Percentiles rank a stretch among this genome's conserved stretches.
These are phyloP conservation scores for Uria lomvia DNA, from an alignment of 2,113 vertebrate species.

Conservation along the genomic window DNA sequence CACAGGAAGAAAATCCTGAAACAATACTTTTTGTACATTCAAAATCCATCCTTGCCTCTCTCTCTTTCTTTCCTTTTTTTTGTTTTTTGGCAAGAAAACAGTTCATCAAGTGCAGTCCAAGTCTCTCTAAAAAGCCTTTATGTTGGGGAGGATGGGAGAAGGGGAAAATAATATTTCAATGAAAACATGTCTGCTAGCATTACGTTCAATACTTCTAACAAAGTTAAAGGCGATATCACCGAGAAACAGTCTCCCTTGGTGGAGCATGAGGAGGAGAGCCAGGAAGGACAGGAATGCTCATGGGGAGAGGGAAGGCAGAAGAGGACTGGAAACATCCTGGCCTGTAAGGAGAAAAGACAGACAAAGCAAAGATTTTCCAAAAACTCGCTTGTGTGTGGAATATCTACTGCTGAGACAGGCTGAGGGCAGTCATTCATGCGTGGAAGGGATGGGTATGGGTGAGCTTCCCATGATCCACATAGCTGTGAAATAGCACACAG, in stretches of 20 bases:
- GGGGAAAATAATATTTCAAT: neutral
- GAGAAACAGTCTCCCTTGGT: neutral
- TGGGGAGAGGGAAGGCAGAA: neutral
- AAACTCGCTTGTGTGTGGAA: neutral
- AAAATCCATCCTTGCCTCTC: neutral
- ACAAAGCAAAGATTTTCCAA: neutral
- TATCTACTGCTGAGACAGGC: neutral
- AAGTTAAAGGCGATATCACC: neutral
- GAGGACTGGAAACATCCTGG: neutral
- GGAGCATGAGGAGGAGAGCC: neutral
- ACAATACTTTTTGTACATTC: neutral
- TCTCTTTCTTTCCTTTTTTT: neutral
- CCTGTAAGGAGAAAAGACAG: neutral
- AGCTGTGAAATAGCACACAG: neutral
- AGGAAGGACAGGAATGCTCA: neutral
- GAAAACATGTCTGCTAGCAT: neutral
- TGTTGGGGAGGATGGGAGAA: neutral
- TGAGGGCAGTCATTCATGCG: accelerated
- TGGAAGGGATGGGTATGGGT: neutral
- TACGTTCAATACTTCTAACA: neutral
- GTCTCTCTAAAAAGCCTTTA: neutral
- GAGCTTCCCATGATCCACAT: neutral
- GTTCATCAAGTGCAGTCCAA: neutral
- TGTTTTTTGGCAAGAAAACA: neutral
- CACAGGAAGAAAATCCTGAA: conserved; percentile 22